Base-by-base conservation (phyloP, 2,113 vertebrate species). In the Chaenogobius annularis region DNA sequence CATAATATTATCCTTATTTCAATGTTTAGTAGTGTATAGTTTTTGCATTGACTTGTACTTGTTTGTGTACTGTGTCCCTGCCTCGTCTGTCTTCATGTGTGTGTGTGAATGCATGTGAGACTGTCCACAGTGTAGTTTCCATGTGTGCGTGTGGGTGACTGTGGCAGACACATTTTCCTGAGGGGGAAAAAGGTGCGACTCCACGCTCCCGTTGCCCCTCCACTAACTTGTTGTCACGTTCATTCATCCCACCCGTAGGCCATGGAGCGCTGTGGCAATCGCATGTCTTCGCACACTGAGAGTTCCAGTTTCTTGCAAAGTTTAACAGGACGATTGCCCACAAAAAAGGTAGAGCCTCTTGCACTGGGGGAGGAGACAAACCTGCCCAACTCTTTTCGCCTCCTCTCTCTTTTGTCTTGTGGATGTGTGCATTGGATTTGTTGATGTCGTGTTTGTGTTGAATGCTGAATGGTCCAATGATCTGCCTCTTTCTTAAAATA, bases 211-310 rank as follows among this genome's bases (percentile, higher is more conserved):
- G 87, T 92, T 90, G 85, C 87, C 90, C 86, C 90, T 93, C 90
- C 93, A 93, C 96, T 98, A 97, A 98, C 94, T 91, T 89, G 20
- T 56, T 95, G 92, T 98, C 94, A 94, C 94, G 90, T 95, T 95
- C 97, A 96, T 97, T 96, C 96, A 96, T 97, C 93, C 94, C 96
- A 96, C 93, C 91, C 96, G 88, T 97, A 99, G 98, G 96, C 96
- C 94, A 93, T 95, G 95, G 98, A 99, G 95, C 97, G 98, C 94
- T 96, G 96, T 96, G 97, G 97, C 96, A 99, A 99, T 94, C 98
- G 98, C 94, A 99, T 99, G 98, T 99, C 98, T 95, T 99, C 98
- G 95, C 98, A 99, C 95, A 98, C 97, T 93, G 98, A 99, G 96
- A 97, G 96, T 91, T 91, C 98, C 95, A 99, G 97, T 97, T 99